Conservation (phyloP, 2,113 vertebrate genomes). For the Albula goreensis region DNA sequence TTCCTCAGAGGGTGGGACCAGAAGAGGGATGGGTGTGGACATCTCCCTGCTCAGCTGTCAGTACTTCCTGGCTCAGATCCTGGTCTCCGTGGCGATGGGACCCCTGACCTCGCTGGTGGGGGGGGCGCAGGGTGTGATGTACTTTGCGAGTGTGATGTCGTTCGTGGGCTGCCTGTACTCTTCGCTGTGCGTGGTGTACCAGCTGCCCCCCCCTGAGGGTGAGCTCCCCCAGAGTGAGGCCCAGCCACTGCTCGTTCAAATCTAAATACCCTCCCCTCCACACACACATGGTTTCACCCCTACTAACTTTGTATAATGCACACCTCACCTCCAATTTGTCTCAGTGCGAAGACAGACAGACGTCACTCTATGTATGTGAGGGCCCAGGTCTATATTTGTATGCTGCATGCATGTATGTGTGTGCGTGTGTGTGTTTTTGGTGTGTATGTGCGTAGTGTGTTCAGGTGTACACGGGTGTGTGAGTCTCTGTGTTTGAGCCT, state of each 20-base stretch:
- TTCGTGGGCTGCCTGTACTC: slow-evolving; percentile 94
- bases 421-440: slow-evolving; percentile 1
- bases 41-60: slow-evolving; percentile 97
- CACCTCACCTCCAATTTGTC: background rate
- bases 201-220: slow-evolving; percentile 78
- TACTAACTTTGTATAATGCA: slow-evolving; percentile 35
- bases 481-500: background rate
- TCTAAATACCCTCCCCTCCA: slow-evolving; percentile 51
- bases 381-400: background rate
- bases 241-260: slow-evolving; percentile 80
- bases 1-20: slow-evolving; percentile 78
- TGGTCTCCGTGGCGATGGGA: slow-evolving; percentile 90
- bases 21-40: slow-evolving; percentile 91
- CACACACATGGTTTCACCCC: background rate
- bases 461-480: slow-evolving; percentile 11
- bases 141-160: slow-evolving; percentile 90
- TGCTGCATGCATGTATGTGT: background rate
- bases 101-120: slow-evolving; percentile 91
- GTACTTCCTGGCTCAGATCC: slow-evolving; percentile 95
- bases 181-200: slow-evolving; percentile 89
- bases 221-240: slow-evolving; percentile 79
- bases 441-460: slow-evolving; percentile 41
- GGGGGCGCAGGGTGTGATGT: slow-evolving; percentile 93
- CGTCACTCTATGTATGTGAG: slow-evolving; percentile 48
- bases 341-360: slow-evolving; percentile 58